Evolutionary conservation across 2,113 vertebrate genomes (phyloP).

Genomic region (Sylvilagus bachmani): DNA sequence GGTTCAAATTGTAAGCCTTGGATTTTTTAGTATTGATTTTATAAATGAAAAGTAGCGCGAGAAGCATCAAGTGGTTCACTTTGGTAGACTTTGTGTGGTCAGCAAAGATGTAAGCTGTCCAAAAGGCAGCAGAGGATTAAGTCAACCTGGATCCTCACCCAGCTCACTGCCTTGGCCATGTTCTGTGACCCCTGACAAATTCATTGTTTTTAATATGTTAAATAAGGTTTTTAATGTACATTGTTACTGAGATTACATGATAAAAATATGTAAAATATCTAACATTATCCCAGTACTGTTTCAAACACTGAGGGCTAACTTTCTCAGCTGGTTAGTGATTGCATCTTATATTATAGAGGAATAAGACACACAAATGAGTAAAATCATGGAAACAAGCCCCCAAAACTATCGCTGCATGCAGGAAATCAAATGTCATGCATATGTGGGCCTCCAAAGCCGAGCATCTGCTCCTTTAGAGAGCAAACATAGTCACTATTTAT

Average conservation of each 20-base stretch:
- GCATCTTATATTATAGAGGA: not conserved
- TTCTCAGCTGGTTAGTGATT: not conserved
- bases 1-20: not conserved
- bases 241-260: not conserved
- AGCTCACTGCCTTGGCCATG: not conserved
- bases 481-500: not conserved
- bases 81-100: not conserved
- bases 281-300: not conserved
- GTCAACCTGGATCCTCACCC: not conserved
- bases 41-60: not conserved
- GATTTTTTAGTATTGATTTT: not conserved
- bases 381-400: not conserved
- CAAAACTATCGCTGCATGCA: not conserved
- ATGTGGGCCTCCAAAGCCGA: not conserved
- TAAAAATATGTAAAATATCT: not conserved
- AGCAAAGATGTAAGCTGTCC: not conserved
- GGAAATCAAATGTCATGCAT: not conserved
- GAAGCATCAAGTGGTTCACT: not conserved
- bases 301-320: not conserved
- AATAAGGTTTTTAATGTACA: not conserved
- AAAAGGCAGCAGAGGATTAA: fast-evolving
- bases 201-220: not conserved
- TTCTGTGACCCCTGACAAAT: not conserved
- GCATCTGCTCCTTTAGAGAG: not conserved
- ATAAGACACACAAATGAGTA: no score